Evolutionary conservation across 2,888 invertebrate genomes (phyloP).

Genomic region (Pheosia tremula): DNA sequence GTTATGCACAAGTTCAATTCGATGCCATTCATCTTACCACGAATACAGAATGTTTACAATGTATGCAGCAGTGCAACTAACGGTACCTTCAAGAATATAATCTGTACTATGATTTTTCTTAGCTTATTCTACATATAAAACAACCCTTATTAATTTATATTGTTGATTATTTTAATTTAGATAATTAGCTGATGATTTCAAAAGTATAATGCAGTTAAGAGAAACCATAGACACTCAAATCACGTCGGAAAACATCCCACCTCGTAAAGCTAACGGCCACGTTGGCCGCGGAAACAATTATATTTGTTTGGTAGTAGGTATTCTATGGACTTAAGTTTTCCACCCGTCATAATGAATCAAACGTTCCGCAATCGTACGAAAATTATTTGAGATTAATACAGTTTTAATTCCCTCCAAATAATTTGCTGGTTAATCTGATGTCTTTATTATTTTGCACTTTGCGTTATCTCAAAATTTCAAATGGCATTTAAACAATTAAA

Average conservation of each 20-base stretch:
- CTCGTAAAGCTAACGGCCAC: neutral
- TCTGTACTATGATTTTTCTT: neutral
- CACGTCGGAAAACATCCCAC: neutral
- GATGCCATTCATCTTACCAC: too few relatives aligned
- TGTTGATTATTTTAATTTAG: too few relatives aligned
- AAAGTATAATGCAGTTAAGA: neutral
- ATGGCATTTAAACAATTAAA: neutral
- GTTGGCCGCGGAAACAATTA: neutral
- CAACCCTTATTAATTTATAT: too few relatives aligned
- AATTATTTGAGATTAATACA: neutral
- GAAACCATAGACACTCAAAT: neutral
- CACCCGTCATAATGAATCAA: neutral
- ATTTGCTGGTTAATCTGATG: too few relatives aligned
- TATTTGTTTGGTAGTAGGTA: neutral
- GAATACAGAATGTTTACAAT: neutral
- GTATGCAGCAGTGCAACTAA: neutral
- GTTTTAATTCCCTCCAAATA: too few relatives aligned
- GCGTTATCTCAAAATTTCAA: neutral
- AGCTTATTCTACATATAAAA: neutral
- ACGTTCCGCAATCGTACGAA: neutral
- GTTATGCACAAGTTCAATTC: too few relatives aligned
- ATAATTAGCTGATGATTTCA: too few relatives aligned
- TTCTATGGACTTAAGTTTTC: constrained; percentile 8
- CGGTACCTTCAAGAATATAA: neutral
- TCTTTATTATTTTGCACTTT: neutral